A percentile compares a stretch with the other conserved stretches of the same genome.
These are phyloP conservation scores for Scaptomyza parva DNA, from an alignment of 2,888 invertebrate species.

Conservation along the genomic window DNA sequence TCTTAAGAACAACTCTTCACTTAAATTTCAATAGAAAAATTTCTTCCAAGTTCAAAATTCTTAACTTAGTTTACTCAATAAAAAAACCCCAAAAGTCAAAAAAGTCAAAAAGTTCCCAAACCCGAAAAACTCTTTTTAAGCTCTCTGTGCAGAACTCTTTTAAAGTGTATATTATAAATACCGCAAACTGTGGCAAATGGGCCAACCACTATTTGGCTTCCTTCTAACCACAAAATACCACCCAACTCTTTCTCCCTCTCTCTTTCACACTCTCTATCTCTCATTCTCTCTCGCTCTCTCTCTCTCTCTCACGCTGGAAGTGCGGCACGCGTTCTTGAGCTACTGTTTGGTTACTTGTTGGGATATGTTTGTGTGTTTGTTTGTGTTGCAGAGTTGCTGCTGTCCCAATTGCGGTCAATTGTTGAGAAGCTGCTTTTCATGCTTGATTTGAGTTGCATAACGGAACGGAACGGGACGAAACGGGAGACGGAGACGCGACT, in stretches of 20 bases:
- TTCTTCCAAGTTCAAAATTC: neutral
- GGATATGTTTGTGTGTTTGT: slow-evolving; percentile 10
- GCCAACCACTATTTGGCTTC: slow-evolving; percentile 78
- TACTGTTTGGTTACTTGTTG: slow-evolving; percentile 27
- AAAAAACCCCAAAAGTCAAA: neutral
- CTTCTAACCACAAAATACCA: slow-evolving; percentile 35
- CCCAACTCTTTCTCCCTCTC: neutral
- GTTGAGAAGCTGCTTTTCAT: slow-evolving; percentile 62
- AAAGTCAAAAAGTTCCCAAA: slow-evolving; percentile 1
- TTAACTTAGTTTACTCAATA: neutral
- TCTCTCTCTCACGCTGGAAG: neutral
- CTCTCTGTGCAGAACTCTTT: neutral
- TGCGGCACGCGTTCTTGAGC: slow-evolving; percentile 43
- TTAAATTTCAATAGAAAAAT: too few relatives aligned
- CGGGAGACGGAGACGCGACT: neutral
- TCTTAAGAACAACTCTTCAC: too few relatives aligned
- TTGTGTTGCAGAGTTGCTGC: slow-evolving; percentile 39
- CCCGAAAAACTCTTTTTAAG: slow-evolving; percentile 3
- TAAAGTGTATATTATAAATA: slow-evolving; percentile 54
- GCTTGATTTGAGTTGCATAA: slow-evolving; percentile 73
- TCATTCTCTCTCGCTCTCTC: too few relatives aligned
- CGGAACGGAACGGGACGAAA: too few relatives aligned
- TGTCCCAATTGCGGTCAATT: slow-evolving; percentile 79
- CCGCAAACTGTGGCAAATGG: slow-evolving; percentile 70
- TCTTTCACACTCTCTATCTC: neutral